Base-by-base conservation (phyloP, 2,797 vertebrate species). In the Streptopelia turtur region DNA sequence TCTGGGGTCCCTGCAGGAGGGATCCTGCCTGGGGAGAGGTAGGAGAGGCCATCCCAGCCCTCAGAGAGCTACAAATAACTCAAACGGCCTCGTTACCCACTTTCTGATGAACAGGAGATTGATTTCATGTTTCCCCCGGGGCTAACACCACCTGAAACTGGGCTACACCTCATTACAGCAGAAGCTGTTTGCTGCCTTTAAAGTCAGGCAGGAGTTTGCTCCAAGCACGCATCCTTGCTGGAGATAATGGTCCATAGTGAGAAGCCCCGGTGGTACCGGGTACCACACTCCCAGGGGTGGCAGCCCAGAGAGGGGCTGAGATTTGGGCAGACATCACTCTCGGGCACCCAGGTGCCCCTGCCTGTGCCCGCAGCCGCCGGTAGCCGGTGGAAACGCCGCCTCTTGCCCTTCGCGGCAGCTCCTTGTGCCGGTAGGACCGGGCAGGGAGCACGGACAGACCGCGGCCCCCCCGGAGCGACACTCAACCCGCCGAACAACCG, bases 21-120 rank as follows among this genome's bases (percentile, higher is more conserved):
- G 69, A 70, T 64, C 37, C 45, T 59, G 86, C 90, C 88, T 72
- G n/a, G 90, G 88, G 90, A 91, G 91, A 2, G 1, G 82, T 4
- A 80, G 87, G 31, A 90, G 75, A 95, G 90, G 92, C 88, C 94
- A 93, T 10, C 14, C 17, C 83, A 50, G 71, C 92, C 83, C 86
- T 28, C 59, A 25, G 30, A 80, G 86, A 89, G 90, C 95, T 60
- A 35, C 94, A 96, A 96, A 97, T 97, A 96, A 96, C 96, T 90
- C 93, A 5, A 61, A 59, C 15, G 88, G 66, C 94, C 95, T 95
- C 94, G 35, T 96, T 97, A 97, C 95, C 95, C 81, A 74, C 6
- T 82, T n/a, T 90, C 77, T 79, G 80, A 35, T 45, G 88, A 81
- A 8, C 65, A 64, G 41, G 30, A 84, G 59, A 17, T 80, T 11